Evolutionary conservation across 2,113 vertebrate species (phyloP).

Genomic region (Arothron firmamentum): DNA sequence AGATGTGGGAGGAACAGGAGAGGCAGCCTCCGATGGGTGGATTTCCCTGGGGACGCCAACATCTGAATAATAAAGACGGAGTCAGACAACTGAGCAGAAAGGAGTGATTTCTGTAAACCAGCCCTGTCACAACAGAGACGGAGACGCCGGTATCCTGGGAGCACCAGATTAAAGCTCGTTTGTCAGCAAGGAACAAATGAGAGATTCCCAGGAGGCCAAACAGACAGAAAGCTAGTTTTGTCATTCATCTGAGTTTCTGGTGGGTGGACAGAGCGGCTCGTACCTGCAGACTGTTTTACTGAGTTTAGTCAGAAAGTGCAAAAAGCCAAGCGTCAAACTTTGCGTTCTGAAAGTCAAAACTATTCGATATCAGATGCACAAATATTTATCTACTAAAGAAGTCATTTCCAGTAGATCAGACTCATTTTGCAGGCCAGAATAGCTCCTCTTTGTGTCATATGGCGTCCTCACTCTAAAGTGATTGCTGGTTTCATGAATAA

Average conservation of each 20-base stretch:
- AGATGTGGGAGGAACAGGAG: slow-evolving; percentile 24
- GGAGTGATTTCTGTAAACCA: slow-evolving; percentile 40
- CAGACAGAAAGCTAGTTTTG: slow-evolving; percentile 1
- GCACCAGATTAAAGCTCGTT: slow-evolving; percentile 38
- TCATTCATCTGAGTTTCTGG: no score
- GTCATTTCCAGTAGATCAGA: slow-evolving; percentile 7
- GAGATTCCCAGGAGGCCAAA: slow-evolving; percentile 37
- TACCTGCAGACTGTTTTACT: neutral
- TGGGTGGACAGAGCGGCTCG: slow-evolving; percentile 9
- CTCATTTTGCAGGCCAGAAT: neutral
- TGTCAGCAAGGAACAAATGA: slow-evolving; percentile 28
- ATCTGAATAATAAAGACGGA: slow-evolving; percentile 53
- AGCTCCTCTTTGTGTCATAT: slow-evolving; percentile 2
- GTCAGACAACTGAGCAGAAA: slow-evolving; percentile 38
- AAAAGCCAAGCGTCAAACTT: neutral
- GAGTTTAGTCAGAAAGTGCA: neutral
- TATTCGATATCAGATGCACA: no score
- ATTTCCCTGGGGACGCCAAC: slow-evolving; percentile 44
- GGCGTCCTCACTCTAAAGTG: slow-evolving; percentile 15
- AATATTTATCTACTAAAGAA: neutral
- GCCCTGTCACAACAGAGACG: slow-evolving; percentile 39
- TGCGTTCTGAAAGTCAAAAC: neutral
- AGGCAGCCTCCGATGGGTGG: slow-evolving; percentile 26
- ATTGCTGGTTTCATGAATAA: slow-evolving; percentile 48
- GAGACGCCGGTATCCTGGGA: slow-evolving; percentile 32